Evolutionary conservation across 37 sponge, comb jelly and placozoan genomes (phyloP), one percentile per base, ranked within the genome.

Genomic region (Bolinopsis microptera): DNA sequence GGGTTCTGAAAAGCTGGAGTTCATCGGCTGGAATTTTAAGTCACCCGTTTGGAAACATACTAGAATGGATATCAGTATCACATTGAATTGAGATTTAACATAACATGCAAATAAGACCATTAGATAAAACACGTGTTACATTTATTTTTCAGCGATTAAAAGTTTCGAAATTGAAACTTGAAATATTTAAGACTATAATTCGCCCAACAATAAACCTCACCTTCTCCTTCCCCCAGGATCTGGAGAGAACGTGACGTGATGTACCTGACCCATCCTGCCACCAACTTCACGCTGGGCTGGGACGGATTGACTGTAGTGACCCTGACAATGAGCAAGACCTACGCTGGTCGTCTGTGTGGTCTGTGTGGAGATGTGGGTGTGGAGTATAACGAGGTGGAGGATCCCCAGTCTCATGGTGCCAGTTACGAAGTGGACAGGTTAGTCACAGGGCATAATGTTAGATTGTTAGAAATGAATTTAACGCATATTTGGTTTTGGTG

Each of bases 351-450:
- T 35, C 61, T 86, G 90, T 86, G 90, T 86, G 90, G 90, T 1
- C 48, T 86, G 90, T 86, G 90, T 34, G 90, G 90, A 9, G 90
- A 86, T 86, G 90, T 86, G 41, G 90, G 90, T 18, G 61, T 86
- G 27, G 23, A 27, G 25, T 41, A 39, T 23, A 86, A 86, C 30
- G 61, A 86, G 27, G 90, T 86, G 26, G 61, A 86, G 90, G 90
- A 86, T 39, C 36, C 61, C 1, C 40, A 39, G 90, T 18, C 61
- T 2, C 90, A 86, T 40, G 90, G 61, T 35, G 40, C 90, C 2
- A n/a, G 48, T 38, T 86, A 41, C 61, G 90, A 86, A 31, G 90
- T 86, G 3, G 90, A 86, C 48, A 86, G 90, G 90, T 86, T 0
- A 80, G 82, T 80, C 1, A 8, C 18, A 30, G 75, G 75, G 26